phyloP scores from a whole-genome alignment of 2,888 invertebrate species.

The Mimas tiliae region DNA sequence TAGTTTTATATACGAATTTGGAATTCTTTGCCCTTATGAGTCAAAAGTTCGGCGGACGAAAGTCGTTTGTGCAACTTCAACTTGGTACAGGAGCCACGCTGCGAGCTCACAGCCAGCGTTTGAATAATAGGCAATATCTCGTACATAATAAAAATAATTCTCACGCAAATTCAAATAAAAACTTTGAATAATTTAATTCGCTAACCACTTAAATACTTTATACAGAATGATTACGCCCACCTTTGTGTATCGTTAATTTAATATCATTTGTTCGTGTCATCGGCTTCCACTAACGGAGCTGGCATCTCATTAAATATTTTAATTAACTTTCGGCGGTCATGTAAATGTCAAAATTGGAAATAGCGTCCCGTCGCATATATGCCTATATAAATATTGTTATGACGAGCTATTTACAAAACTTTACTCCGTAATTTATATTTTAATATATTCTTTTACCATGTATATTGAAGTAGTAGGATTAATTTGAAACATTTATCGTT shows the following conservation, averaged over 20 bases:
- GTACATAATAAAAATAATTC: constrained; percentile 5
- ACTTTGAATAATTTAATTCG: constrained; percentile 28
- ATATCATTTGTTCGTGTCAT: constrained; percentile 80
- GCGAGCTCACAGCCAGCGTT: not conserved
- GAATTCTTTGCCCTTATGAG: constrained; percentile 51
- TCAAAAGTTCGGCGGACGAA: constrained; percentile 37
- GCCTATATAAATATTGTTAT: constrained; percentile 54
- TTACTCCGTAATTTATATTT: not conserved
- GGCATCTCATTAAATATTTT: constrained; percentile 80
- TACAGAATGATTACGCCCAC: constrained; percentile 65
- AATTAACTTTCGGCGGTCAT: constrained; percentile 75
- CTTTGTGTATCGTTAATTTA: constrained; percentile 71
- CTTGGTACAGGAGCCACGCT: not conserved
- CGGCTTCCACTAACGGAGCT: constrained; percentile 66
- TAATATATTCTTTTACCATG: not conserved
- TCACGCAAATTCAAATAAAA: constrained; percentile 26
- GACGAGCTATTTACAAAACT: constrained; percentile 36
- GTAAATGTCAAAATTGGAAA: constrained; percentile 70
- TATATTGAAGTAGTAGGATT: not conserved
- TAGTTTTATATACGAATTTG: constrained; percentile 57
- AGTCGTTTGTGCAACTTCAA: constrained; percentile 33
- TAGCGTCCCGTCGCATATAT: constrained; percentile 50
- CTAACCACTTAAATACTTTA: constrained; percentile 52
- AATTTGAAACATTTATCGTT: not conserved
- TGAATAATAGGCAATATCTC: constrained; percentile 6